Conservation (phyloP, 2,113 vertebrate genomes). For the Stercorarius parasiticus region DNA sequence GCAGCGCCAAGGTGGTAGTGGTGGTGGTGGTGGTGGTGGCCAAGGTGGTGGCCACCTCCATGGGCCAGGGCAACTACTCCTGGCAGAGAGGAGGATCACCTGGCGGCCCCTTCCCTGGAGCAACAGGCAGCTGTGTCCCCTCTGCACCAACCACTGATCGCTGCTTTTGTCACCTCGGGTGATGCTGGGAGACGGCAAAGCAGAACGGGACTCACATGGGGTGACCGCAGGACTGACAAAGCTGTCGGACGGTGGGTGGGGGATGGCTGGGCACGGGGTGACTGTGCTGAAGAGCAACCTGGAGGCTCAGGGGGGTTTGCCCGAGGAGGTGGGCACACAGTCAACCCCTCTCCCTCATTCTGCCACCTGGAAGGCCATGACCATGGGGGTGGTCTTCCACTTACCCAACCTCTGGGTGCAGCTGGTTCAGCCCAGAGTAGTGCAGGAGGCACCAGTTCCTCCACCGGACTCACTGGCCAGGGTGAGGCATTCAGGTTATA, state of each 20-base stretch:
- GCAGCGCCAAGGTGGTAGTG: background rate
- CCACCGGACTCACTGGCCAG: background rate
- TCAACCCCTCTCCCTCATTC: background rate
- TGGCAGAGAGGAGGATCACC: too few species aligned
- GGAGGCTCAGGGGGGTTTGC: background rate
- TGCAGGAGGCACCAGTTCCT: background rate
- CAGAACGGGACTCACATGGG: accelerated
- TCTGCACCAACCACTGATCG: accelerated
- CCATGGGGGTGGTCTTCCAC: too few species aligned
- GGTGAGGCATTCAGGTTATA: background rate
- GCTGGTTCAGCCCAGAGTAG: background rate
- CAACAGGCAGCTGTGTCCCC: background rate
- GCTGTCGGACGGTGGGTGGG: accelerated
- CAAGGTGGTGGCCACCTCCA: too few species aligned
- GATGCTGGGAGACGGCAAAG: background rate
- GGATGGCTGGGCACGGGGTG: accelerated
- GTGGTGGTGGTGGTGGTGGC: too few species aligned
- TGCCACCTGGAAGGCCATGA: background rate
- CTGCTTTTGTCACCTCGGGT: background rate
- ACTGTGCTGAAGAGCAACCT: background rate
- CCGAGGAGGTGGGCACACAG: too few species aligned
- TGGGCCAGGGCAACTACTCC: too few species aligned
- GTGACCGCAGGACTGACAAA: too few species aligned
- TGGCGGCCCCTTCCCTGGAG: background rate
- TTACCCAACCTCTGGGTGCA: background rate